phyloP scores from a whole-genome alignment of 92 coral and sea anemone genomes.

The Virgularia gustaviana region DNA sequence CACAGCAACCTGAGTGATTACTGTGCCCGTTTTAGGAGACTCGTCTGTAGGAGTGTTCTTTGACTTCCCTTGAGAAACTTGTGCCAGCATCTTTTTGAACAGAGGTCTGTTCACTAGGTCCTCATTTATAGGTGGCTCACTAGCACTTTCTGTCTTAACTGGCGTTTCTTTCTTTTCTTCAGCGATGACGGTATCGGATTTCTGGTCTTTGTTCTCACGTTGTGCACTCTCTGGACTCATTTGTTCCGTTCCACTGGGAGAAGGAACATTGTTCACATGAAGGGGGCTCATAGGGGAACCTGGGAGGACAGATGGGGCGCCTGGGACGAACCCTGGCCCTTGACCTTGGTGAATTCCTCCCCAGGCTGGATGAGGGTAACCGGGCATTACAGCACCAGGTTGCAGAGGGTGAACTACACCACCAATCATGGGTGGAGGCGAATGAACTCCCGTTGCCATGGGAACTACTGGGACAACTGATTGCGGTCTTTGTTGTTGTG shows the following conservation, averaged over 20 bases:
- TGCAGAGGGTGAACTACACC: not conserved
- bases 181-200: no score
- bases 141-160: no score
- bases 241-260: not conserved
- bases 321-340: conserved; percentile 65
- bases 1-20: not conserved
- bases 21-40: not conserved
- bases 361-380: no score
- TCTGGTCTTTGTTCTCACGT: no score
- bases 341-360: conserved; percentile 13
- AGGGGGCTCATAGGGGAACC: no score
- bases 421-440: conserved; percentile 1
- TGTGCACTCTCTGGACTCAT: not conserved
- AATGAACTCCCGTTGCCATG: not conserved
- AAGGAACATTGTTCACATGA: no score
- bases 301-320: conserved; percentile 56
- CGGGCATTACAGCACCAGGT: not conserved
- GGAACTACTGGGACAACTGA: not conserved
- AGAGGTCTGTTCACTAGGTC: conserved; percentile 37
- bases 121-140: conserved; percentile 15
- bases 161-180: no score
- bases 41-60: conserved; percentile 7
- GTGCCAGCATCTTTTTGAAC: conserved; percentile 37
- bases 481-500: not conserved
- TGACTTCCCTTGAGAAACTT: conserved; percentile 26